These are phyloP conservation scores for Drosophila miranda DNA, from an alignment of 1,140 invertebrate species.

Conservation along the genomic window DNA sequence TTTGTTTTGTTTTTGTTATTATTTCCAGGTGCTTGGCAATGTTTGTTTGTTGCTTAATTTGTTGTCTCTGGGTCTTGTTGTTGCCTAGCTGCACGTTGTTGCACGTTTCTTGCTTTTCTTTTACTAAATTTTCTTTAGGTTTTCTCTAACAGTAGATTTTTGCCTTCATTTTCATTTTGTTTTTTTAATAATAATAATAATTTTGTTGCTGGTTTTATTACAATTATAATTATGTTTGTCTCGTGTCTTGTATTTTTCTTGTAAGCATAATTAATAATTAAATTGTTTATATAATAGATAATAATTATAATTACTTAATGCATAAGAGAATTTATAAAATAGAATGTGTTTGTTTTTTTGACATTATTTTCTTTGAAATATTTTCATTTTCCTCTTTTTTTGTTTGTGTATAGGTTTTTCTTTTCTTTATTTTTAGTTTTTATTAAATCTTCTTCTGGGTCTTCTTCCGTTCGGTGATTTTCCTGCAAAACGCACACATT, in stretches of 20 bases:
- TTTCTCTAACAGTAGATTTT: conserved; percentile 73
- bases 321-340: conserved; percentile 79
- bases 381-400: conserved; percentile 23
- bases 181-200: conserved; percentile 55
- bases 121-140: conserved; percentile 74
- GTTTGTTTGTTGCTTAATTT: conserved; percentile 27
- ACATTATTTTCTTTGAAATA: conserved; percentile 27
- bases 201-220: conserved; percentile 62
- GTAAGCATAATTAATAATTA: conserved; percentile 80
- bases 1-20: conserved; percentile 52
- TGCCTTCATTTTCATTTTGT: conserved; percentile 28
- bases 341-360: conserved; percentile 59
- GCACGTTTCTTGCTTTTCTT: conserved; percentile 59
- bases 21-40: conserved; percentile 56
- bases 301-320: conserved; percentile 80
- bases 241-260: conserved; percentile 43
- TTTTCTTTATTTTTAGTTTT: too few species aligned
- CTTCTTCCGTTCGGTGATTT: background rate
- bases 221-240: conserved; percentile 63
- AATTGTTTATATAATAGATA: conserved; percentile 81
- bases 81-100: conserved; percentile 45
- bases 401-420: too few species aligned
- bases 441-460: too few species aligned
- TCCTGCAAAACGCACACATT: conserved; percentile 20
- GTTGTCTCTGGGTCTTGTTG: conserved; percentile 37